Evolutionary conservation across 2,888 invertebrate species (phyloP).

Genomic region (Rotaria sp.): DNA sequence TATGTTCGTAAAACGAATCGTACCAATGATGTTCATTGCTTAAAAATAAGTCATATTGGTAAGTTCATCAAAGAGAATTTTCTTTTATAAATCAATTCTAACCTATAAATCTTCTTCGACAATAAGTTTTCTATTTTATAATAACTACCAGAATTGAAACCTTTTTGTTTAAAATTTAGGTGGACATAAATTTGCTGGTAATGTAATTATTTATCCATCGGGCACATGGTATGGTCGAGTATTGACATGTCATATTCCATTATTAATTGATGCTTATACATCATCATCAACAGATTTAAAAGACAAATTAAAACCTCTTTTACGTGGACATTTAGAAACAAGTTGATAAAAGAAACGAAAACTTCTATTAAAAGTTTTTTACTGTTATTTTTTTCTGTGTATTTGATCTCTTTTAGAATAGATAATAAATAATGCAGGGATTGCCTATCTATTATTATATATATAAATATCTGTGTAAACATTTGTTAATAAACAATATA

Average conservation of each 20-base stretch:
- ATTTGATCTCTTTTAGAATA: background rate
- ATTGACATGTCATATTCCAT: constrained; percentile 3
- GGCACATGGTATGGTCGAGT: background rate
- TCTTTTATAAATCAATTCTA: background rate
- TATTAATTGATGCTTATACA: background rate
- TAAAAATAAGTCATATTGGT: constrained; percentile 2
- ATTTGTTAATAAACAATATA: background rate
- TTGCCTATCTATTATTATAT: background rate
- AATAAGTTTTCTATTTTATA: too few species aligned
- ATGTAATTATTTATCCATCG: constrained; percentile 7
- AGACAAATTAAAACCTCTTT: background rate
- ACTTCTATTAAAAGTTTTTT: background rate
- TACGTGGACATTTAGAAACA: background rate
- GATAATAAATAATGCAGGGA: background rate
- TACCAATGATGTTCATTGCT: background rate
- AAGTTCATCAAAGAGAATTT: background rate
- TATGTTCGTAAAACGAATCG: background rate
- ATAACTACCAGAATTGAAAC: too few species aligned
- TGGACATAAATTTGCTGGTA: constrained; percentile 24
- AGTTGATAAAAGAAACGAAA: background rate
- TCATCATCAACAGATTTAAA: background rate
- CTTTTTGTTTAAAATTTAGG: background rate
- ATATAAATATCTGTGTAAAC: background rate
- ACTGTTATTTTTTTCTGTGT: too few species aligned
- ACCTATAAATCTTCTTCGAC: too few species aligned